Conservation (phyloP, 2,888 invertebrate genomes). For the Celastrina argiolus region DNA sequence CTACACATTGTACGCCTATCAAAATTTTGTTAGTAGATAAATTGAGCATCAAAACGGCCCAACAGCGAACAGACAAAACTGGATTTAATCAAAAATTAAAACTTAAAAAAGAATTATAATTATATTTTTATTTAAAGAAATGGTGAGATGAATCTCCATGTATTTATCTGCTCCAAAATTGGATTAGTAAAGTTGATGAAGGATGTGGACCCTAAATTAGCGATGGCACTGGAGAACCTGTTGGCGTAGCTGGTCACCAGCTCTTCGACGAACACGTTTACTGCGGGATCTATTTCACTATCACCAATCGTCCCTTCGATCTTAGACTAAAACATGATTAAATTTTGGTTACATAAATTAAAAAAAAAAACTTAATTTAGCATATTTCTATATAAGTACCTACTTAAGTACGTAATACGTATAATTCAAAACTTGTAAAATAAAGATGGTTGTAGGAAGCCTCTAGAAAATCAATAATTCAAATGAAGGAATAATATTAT, state of each 20-base stretch:
- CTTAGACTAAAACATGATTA: constrained; percentile 48
- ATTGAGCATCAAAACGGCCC: too few relatives aligned
- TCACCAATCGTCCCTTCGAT: constrained; percentile 66
- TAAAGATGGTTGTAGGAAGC: too few relatives aligned
- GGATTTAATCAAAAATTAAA: background rate
- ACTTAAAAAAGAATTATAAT: background rate
- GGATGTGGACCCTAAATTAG: constrained; percentile 33
- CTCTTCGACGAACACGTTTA: constrained; percentile 60
- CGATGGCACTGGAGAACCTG: constrained; percentile 58
- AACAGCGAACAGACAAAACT: background rate
- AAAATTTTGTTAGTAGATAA: too few relatives aligned
- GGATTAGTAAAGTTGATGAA: constrained; percentile 46
- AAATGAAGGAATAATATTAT: too few relatives aligned
- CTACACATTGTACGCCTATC: too few relatives aligned
- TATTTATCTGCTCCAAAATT: constrained; percentile 51
- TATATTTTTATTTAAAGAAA: constrained; percentile 24
- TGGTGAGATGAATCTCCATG: constrained; percentile 53
- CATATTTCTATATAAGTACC: too few relatives aligned
- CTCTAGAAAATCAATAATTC: too few relatives aligned
- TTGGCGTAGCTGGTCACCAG: constrained; percentile 57
- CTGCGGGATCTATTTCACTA: constrained; percentile 62
- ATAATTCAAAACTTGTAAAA: too few relatives aligned
- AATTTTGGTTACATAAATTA: too few relatives aligned
- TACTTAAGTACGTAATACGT: too few relatives aligned
- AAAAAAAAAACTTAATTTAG: too few relatives aligned